Conservation (phyloP, 2,888 invertebrate species). For the Macaria liturata region DNA sequence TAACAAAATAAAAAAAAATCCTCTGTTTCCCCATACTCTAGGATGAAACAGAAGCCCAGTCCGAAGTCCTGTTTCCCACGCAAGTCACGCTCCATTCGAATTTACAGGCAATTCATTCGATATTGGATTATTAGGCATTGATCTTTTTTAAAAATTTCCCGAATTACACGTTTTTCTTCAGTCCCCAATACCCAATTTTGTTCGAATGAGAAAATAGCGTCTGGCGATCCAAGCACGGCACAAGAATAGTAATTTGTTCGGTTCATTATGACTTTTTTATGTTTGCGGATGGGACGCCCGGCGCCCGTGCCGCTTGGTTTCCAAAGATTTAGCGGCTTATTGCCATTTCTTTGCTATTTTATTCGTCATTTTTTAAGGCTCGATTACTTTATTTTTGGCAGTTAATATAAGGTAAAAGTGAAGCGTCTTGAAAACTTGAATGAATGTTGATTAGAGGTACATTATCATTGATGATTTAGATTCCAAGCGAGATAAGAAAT, state of each 20-base stretch:
- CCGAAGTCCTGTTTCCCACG: slow-evolving; percentile 34
- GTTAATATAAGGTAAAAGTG: too few relatives aligned
- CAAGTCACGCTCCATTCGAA: slow-evolving; percentile 70
- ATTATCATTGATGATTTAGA: too few relatives aligned
- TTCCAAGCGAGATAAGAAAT: too few relatives aligned
- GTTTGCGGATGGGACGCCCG: slow-evolving; percentile 20
- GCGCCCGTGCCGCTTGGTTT: slow-evolving; percentile 13
- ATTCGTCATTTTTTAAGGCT: too few relatives aligned
- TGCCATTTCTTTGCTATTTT: slow-evolving; percentile 1
- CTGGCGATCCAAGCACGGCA: slow-evolving; percentile 60
- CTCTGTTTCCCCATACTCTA: too few relatives aligned
- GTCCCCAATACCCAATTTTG: slow-evolving; percentile 64
- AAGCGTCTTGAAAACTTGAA: too few relatives aligned
- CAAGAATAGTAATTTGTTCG: slow-evolving; percentile 55
- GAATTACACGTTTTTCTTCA: slow-evolving; percentile 38
- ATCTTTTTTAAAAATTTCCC: slow-evolving; percentile 69
- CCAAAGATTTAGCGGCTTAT: slow-evolving; percentile 17
- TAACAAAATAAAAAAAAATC: too few relatives aligned
- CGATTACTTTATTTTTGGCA: too few relatives aligned
- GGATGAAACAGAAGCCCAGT: slow-evolving; percentile 15
- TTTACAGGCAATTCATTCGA: slow-evolving; percentile 80
- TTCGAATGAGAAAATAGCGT: slow-evolving; percentile 65
- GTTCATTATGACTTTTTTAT: slow-evolving; percentile 37
- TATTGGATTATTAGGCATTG: slow-evolving; percentile 81
- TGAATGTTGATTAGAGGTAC: too few relatives aligned